Percentiles rank a stretch among this genome's conserved stretches.
Evolutionary conservation across 1,140 invertebrate species (phyloP).

Genomic region (Papilio xuthus): DNA sequence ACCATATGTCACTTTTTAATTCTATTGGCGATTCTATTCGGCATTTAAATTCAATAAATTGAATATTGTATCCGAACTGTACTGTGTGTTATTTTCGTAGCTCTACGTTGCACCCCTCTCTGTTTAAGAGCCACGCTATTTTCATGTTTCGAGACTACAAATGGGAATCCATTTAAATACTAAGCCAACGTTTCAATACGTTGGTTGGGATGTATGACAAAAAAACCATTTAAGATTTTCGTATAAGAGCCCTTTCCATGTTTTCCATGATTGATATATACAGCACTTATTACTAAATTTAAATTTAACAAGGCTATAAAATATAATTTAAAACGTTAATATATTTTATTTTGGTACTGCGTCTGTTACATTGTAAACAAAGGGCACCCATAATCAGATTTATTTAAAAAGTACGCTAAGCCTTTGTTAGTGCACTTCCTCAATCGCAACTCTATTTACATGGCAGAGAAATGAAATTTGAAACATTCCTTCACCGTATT

Average conservation of each 20-base stretch:
- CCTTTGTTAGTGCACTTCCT: too few relatives aligned
- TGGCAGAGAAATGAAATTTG: too few relatives aligned
- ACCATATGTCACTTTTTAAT: background rate
- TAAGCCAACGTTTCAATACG: conserved; percentile 81
- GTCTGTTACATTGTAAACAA: too few relatives aligned
- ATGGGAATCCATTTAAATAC: conserved; percentile 83
- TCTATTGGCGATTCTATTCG: background rate
- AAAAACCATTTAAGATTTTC: conserved; percentile 36
- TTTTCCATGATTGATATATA: conserved; percentile 19
- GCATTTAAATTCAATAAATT: background rate
- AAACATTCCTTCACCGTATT: too few relatives aligned
- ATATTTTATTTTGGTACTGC: too few relatives aligned
- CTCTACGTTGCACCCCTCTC: conserved; percentile 66
- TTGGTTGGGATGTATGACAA: conserved; percentile 49
- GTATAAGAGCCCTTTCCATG: conserved; percentile 22
- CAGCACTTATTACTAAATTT: background rate
- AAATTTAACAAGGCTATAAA: background rate
- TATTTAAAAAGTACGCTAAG: too few relatives aligned
- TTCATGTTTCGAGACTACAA: conserved; percentile 81
- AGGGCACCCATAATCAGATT: too few relatives aligned
- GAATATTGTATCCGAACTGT: conserved; percentile 36
- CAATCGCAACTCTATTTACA: too few relatives aligned
- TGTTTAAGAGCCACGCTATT: conserved; percentile 82
- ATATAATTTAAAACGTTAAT: too few relatives aligned
- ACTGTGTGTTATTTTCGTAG: conserved; percentile 49